Evolutionary conservation across 1,140 invertebrate genomes (phyloP), one percentile per base, ranked within the genome.

Genomic region (Melanaphis sacchari): DNA sequence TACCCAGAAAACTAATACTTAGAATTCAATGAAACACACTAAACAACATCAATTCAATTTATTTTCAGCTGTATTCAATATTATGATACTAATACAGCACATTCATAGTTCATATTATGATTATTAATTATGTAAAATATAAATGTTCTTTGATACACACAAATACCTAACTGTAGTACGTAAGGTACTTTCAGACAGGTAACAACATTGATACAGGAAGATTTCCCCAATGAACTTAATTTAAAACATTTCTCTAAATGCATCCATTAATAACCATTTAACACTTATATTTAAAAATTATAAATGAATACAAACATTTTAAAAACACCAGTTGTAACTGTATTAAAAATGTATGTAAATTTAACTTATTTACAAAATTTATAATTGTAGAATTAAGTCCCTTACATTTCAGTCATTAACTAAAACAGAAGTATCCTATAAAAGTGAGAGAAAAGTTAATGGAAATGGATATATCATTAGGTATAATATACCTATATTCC

Each of bases 371-470:
- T 89, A 89, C 24, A 66, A 41, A 66, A 41, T 90, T 66, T 6
- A 59, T 90, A 66, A 66, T 90, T n/a, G 38, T 59, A 38, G 9
- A 59, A 90, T 66, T 66, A 89, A 76, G 26, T 66, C 89, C 41
- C 43, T 84, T 49, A 54, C 36, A 54, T 41, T 93, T 93, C 91
- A 93, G 91, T 93, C 91, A 84, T 93, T 85, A 52, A 41, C 36
- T 84, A 52, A 54, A 93, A 49, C 21, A 24, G 18, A 49, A 40
- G 43, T 38, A 93, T 84, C 26, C 76, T 52, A 93, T 54, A 36
- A 38, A 31, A 84, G 24, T 49, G 40, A 31, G 15, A 92, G 38
- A 84, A 93, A 85, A 41, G 31, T 90, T 66, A 31, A 90, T 1
- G 21, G 89, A 22, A 31, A 90, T 1, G 21, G 89, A 22, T 84